phyloP scores from a whole-genome alignment of 2,888 invertebrate species.

The Mesorhabditis sp. region DNA sequence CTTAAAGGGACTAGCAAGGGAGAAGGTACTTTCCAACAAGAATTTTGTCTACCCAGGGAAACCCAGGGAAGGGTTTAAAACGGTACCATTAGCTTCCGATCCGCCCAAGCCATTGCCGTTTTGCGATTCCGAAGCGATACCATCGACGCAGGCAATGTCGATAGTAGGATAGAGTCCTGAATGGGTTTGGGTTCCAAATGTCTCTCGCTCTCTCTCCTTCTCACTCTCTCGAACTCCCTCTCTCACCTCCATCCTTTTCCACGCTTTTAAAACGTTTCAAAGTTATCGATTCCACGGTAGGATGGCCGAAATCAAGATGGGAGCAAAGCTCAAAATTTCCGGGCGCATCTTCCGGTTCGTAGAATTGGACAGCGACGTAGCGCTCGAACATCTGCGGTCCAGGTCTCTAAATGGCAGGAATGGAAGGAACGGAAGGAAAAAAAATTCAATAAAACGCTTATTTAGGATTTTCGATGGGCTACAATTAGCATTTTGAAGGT shows the following conservation, averaged over 20 bases:
- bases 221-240: not conserved
- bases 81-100: not conserved
- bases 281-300: not conserved
- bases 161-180: not conserved
- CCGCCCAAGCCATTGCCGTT: not conserved
- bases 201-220: no score
- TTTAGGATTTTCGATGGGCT: no score
- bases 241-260: not conserved
- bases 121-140: not conserved
- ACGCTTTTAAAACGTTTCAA: not conserved
- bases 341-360: not conserved
- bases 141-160: conserved; percentile 2
- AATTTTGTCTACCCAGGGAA: no score
- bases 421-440: no score
- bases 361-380: not conserved
- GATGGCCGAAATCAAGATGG: not conserved
- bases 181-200: no score
- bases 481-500: no score
- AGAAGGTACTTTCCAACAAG: no score
- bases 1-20: no score
- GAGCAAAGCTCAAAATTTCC: not conserved
- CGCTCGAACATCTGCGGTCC: not conserved
- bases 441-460: no score
- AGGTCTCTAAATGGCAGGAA: no score
- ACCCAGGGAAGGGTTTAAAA: no score